Percentiles rank a stretch among this genome's conserved stretches.
These are phyloP conservation scores for Syrista parreyssii DNA, from an alignment of 2,888 invertebrate genomes.

Conservation along the genomic window DNA sequence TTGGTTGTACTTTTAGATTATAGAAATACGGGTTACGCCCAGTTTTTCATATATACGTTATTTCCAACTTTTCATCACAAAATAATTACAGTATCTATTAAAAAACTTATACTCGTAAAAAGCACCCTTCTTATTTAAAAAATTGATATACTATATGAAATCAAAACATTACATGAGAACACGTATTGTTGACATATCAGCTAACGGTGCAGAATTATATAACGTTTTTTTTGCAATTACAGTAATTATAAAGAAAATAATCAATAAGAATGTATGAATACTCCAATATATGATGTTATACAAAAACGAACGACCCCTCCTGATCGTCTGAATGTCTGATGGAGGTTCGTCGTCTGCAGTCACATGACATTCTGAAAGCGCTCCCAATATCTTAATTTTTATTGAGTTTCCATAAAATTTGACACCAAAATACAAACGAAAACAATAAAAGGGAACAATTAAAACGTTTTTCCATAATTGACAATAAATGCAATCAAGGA, in stretches of 20 bases:
- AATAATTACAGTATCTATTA: neutral
- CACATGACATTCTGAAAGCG: slow-evolving; percentile 50
- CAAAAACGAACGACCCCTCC: neutral
- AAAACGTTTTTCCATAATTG: neutral
- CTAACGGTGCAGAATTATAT: neutral
- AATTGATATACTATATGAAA: neutral
- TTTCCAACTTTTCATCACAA: neutral
- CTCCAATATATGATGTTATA: neutral
- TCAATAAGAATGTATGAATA: neutral
- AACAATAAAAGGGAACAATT: neutral
- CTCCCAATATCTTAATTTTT: neutral
- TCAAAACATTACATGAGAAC: neutral
- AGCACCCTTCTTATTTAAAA: neutral
- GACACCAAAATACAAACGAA: neutral
- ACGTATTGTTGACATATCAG: neutral
- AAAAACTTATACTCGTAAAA: neutral
- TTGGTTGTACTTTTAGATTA: neutral
- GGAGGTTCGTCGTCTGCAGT: slow-evolving; percentile 48
- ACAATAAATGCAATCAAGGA: neutral
- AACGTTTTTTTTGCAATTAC: neutral
- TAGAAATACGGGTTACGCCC: neutral
- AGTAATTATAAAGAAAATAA: neutral
- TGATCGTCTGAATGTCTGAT: neutral
- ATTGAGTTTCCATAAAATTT: neutral
- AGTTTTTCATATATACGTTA: neutral